These are phyloP conservation scores for Cerceris ruficornis DNA, from an alignment of 2,888 invertebrate genomes.

Conservation along the genomic window DNA sequence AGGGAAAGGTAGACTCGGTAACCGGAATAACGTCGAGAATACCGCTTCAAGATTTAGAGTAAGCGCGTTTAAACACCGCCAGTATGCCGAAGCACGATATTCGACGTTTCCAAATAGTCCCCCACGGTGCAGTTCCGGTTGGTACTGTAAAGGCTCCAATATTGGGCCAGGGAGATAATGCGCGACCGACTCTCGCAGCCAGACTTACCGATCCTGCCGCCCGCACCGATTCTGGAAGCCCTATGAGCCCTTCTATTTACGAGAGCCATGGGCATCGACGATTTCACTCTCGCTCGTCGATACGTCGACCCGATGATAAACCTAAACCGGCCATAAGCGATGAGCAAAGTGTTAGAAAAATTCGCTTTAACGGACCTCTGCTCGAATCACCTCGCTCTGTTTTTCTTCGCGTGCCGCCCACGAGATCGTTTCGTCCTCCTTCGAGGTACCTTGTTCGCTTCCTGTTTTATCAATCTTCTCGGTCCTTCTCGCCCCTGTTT, in stretches of 20 bases:
- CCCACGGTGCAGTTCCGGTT: slow-evolving; percentile 8
- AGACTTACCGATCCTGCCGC: too few species aligned
- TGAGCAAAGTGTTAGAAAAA: too few species aligned
- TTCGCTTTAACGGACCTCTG: too few species aligned
- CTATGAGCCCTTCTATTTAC: slow-evolving; percentile 15
- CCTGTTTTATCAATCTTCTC: too few species aligned
- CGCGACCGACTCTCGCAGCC: too few species aligned
- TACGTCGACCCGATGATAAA: neutral
- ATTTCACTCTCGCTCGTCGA: slow-evolving; percentile 12
- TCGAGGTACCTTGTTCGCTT: too few species aligned
- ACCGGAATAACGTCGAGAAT: slow-evolving; percentile 13
- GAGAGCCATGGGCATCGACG: slow-evolving; percentile 11
- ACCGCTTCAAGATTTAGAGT: slow-evolving; percentile 32
- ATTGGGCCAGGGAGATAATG: slow-evolving; percentile 32
- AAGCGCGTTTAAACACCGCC: slow-evolving; percentile 21
- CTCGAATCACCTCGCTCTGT: too few species aligned
- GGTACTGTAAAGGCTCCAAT: slow-evolving; percentile 29
- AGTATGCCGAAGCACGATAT: slow-evolving; percentile 16
- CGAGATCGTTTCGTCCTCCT: too few species aligned
- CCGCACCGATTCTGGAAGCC: neutral
- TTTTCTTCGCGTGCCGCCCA: too few species aligned
- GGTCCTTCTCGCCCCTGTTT: too few species aligned
- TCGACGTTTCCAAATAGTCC: slow-evolving; percentile 27
- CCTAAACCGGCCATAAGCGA: neutral
- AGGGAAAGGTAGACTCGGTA: neutral